Evolutionary conservation across 1,140 invertebrate species (phyloP), one percentile per base, ranked within the genome.

Genomic region (Gonioctena quinquepunctata): DNA sequence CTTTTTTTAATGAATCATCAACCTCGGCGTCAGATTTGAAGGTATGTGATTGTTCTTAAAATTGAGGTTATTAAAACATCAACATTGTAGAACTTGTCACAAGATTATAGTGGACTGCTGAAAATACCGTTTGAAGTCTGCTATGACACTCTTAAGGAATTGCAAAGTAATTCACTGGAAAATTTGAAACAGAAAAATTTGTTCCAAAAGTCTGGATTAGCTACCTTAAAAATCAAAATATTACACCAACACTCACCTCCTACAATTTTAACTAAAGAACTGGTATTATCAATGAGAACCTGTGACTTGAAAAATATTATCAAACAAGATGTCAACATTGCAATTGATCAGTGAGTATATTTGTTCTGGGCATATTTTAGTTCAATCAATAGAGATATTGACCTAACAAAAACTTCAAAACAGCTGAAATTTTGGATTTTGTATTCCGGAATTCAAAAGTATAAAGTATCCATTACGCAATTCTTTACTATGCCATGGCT

Each of bases 161-260:
- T 94, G 1, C 89, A 93, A 80, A 76, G 83, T 1, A 89, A 92
- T 83, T 90, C 92, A 0, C 66, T 92, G 2, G 87, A 91, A 50
- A 89, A 91, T 74, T 81, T 91, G 2, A 87, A 88, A 60, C 88
- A 91, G 33, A 85, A 87, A 72, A 84, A 88, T 48, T 83, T 86
- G 52, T 90, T 88, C 75, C 82, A 88, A 69, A 86, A 89, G 72
- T 90, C 89, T 1, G 92, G 92, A 26, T 75, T 88, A 60, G 90
- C 90, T 3, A 88, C 87, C 4, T 75, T 92, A 8, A 87, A 88
- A 78, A 79, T 92, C 0, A 89, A 87, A 76, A 78, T 87, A 16
- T 84, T 87, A 33, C 73, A 83, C 7, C 73, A 81, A 0, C 82
- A 82, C 13, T 76, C 82, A 57, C 81, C 82, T 19, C 79, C 83